phyloP scores from a whole-genome alignment of 2,113 vertebrate species.

The Sialia sialis region DNA sequence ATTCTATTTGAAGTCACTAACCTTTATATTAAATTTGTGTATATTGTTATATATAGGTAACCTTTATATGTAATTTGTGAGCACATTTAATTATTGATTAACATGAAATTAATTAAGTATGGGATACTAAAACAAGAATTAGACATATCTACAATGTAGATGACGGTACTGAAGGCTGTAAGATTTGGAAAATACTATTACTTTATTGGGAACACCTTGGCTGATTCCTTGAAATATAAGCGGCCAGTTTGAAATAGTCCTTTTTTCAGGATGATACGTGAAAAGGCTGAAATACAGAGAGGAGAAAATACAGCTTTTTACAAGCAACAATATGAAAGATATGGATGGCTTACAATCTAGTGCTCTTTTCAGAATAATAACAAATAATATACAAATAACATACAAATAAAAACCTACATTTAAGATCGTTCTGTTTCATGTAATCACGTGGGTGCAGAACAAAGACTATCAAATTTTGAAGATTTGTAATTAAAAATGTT shows the following conservation, averaged over 20 bases:
- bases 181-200: neutral
- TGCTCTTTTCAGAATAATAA: neutral
- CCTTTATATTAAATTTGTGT: neutral
- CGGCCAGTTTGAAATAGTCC: neutral
- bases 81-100: neutral
- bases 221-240: neutral
- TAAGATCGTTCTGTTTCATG: neutral
- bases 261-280: neutral
- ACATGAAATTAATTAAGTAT: neutral
- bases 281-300: neutral
- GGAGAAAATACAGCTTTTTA: neutral
- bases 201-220: neutral
- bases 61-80: neutral
- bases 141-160: neutral
- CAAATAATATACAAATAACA: neutral
- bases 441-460: neutral
- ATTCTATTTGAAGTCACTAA: neutral
- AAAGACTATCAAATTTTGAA: neutral
- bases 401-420: neutral
- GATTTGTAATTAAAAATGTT: neutral
- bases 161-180: neutral
- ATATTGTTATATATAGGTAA: neutral
- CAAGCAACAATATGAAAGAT: neutral
- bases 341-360: neutral
- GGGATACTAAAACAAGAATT: neutral